Evolutionary conservation across 1,140 invertebrate species (phyloP).

Genomic region (Caenorhabditis brenneri): DNA sequence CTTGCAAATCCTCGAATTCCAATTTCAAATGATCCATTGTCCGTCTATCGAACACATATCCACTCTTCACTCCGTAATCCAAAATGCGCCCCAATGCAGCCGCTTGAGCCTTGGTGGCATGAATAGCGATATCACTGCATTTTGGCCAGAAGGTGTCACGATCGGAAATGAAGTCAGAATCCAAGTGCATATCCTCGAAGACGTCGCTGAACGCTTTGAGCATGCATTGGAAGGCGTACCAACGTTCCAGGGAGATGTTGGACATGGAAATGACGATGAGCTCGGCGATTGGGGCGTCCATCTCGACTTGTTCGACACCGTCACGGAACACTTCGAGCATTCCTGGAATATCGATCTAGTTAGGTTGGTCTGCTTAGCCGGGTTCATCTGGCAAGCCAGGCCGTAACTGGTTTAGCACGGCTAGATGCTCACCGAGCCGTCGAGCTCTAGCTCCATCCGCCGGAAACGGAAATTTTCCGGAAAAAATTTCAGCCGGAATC

Average conservation of each 20-base stretch:
- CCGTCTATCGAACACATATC: slow-evolving; percentile 9
- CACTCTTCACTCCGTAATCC: slow-evolving; percentile 22
- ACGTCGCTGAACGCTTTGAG: slow-evolving; percentile 16
- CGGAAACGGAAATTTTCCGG: too few relatives aligned
- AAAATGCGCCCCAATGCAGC: background rate
- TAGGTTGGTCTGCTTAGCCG: too few relatives aligned
- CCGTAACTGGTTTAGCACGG: too few relatives aligned
- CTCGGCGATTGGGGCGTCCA: slow-evolving; percentile 27
- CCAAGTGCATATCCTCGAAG: slow-evolving; percentile 27
- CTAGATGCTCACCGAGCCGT: too few relatives aligned
- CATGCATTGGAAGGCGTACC: slow-evolving; percentile 27
- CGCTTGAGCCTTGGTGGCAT: slow-evolving; percentile 23
- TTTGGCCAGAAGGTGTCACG: slow-evolving; percentile 28
- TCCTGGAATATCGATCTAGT: background rate
- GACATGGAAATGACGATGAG: slow-evolving; percentile 18
- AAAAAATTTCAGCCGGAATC: too few relatives aligned
- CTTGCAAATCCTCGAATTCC: slow-evolving; percentile 27
- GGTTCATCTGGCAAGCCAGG: too few relatives aligned
- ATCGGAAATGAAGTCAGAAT: slow-evolving; percentile 23
- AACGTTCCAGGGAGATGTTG: background rate
- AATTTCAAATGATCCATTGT: slow-evolving; percentile 35
- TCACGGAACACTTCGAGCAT: slow-evolving; percentile 9
- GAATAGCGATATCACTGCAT: slow-evolving; percentile 1
- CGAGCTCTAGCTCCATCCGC: too few relatives aligned
- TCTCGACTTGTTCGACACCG: slow-evolving; percentile 1